phyloP scores from a whole-genome alignment of 2,888 invertebrate genomes.

The Caenorhabditis becei region DNA sequence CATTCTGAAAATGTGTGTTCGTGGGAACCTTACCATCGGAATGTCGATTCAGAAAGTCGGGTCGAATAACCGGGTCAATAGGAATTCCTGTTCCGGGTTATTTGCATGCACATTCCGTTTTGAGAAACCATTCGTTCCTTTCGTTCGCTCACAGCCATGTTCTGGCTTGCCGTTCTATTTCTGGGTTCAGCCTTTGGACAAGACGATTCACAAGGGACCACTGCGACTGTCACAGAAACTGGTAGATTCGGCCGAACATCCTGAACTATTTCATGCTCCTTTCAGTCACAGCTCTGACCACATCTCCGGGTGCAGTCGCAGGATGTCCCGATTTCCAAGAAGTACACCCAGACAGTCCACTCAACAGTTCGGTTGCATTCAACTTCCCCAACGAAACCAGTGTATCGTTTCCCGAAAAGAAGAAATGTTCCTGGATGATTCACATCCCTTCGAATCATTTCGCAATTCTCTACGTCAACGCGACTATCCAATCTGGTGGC shows the following conservation, averaged over 20 bases:
- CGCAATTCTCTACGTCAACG: conserved; percentile 43
- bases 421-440: conserved; percentile 23
- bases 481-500: conserved; percentile 4
- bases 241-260: conserved; percentile 7
- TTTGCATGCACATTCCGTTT: conserved; percentile 29
- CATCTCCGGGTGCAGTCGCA: no score
- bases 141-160: conserved; percentile 14
- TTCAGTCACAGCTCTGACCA: no score
- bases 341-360: conserved; percentile 11
- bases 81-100: conserved; percentile 22
- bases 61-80: conserved; percentile 21
- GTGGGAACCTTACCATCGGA: neutral
- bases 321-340: conserved; percentile 32
- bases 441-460: conserved; percentile 26
- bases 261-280: no score
- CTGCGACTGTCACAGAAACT: neutral
- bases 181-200: conserved; percentile 2
- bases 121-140: neutral
- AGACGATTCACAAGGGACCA: neutral
- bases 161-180: conserved; percentile 32
- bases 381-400: conserved; percentile 25
- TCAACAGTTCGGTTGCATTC: conserved; percentile 23
- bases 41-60: conserved; percentile 11
- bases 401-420: conserved; percentile 1
- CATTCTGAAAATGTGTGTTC: neutral